Evolutionary conservation across 2,113 vertebrate species (phyloP), one percentile per base, ranked within the genome.

Genomic region (Xiphophorus hellerii): DNA sequence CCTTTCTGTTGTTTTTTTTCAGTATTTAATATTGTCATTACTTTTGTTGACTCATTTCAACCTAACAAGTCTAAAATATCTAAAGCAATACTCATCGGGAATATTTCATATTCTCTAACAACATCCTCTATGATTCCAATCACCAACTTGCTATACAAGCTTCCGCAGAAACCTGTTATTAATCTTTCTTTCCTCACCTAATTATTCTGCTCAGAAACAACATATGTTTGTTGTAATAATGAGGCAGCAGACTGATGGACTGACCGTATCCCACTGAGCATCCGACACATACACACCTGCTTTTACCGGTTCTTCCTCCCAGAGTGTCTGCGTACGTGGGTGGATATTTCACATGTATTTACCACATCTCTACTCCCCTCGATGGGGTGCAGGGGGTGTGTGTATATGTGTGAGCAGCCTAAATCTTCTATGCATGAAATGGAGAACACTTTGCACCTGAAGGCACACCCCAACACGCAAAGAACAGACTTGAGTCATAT

Each of bases 351-450:
- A 83, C 79, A 83, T 88, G 85, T 76, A 76, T 84, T 87, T 87
- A 77, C 73, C 80, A 58, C 51, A n/a, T 58, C 25, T 25, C 51
- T 86, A 73, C 77, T 84, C 71, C 33, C 66, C 64, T 62, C 44
- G 48, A 68, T 58, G 73, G 69, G 73, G 66, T 58, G 54, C 62
- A 12, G 51, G 12, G 48, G 14, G n/a, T 69, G 33, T 70, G 35
- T 35, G 51, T 62, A 28, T 73, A 48, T 37, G 67, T 35, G 35
- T 25, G 69, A 1, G 22, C 22, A 1, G 35, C 75, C 81, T 87
- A 86, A 86, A 82, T 92, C 86, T 84, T 87, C 87, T 86, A 90
- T 89, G 85, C 84, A 71, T 89, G 87, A 90, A 92, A 90, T 89
- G 83, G 84, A 87, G 88, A 91, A 89, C 86, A 89, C 68, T 83